Evolutionary conservation across 2,888 invertebrate species (phyloP).

Genomic region (Branchellion lobata): DNA sequence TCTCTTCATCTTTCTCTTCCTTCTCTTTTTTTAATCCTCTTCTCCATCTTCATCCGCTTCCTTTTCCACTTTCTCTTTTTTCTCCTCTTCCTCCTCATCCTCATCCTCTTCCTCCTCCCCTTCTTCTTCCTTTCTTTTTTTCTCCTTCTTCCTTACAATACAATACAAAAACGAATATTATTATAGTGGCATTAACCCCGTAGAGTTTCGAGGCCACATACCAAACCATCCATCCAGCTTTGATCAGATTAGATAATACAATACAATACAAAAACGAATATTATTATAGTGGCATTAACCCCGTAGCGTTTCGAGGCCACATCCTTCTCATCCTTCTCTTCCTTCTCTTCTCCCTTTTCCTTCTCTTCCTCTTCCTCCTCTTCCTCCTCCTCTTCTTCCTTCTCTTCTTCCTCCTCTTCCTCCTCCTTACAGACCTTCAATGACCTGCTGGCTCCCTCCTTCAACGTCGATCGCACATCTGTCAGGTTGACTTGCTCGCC

Average conservation of each 20-base stretch:
- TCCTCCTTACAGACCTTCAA: not conserved
- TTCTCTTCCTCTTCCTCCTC: not conserved
- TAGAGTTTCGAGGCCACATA: too few relatives aligned
- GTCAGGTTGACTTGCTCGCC: not conserved
- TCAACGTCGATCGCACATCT: not conserved
- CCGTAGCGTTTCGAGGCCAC: too few relatives aligned
- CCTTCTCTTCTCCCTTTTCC: not conserved
- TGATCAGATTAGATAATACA: too few relatives aligned
- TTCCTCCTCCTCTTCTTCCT: not conserved
- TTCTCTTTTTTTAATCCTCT: not conserved
- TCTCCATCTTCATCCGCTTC: conserved; percentile 8
- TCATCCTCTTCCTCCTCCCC: conserved; percentile 17
- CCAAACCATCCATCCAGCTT: too few relatives aligned
- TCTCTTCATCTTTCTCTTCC: not conserved
- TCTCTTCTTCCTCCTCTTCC: not conserved
- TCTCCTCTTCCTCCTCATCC: not conserved
- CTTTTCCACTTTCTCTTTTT: not conserved
- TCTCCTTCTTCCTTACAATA: too few relatives aligned
- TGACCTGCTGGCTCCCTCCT: conserved; percentile 2
- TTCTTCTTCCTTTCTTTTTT: not conserved
- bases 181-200: too few relatives aligned
- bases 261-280: too few relatives aligned
- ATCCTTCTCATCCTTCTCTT: too few relatives aligned
- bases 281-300: too few relatives aligned
- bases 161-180: too few relatives aligned